Evolutionary conservation across 2,888 invertebrate species (phyloP), one percentile per base, ranked within the genome.

Genomic region (Lasioglossum oenotherae): DNA sequence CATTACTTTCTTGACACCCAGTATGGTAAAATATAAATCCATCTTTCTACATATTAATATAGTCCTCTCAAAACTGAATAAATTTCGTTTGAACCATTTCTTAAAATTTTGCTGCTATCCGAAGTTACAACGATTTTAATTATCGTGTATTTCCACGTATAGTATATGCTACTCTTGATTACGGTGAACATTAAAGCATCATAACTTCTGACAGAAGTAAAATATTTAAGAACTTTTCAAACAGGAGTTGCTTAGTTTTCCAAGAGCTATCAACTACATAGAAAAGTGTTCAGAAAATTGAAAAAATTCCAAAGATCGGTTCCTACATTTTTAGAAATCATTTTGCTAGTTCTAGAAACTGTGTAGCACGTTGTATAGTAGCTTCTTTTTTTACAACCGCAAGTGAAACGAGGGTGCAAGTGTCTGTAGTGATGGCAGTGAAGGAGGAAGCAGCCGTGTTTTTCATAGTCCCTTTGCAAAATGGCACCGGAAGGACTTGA

Each of bases 401-500:
- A 16, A 27, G 35, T 35, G 16, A 35, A 31, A 35, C 35, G 31
- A 2, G 6, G 35, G 16, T 23, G 19, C 31, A 19, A 23, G 67
- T 1, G 16, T 35, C 64, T 64, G 64, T 5, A 16, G 31, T 6
- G 64, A 16, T 31, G 31, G 6, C 4, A 19, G 31, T 1, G 19
- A 3, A 38, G 8, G 19, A 38, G 19, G 23, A 38, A 12, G 69
- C 10, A 38, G 38, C 23, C 27, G n/a, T 14, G 41, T 72, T 53
- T 67, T 76, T 64, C 14, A 53, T 27, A 19, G 49, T n/a, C 60
- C 44, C 64, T 77, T 44, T 8, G 49, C 0, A 4, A 73, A 46
- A 82, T 72, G 69, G 67, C 69, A 60, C 53, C 67, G 84, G 57
- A 77, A 82, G 82, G 16, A 57, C 46, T 84, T 77, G 27, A 78